Percentiles rank a stretch among this genome's conserved stretches.
Conservation (phyloP, 2,888 invertebrate genomes). For the Nymphalis c-album region DNA sequence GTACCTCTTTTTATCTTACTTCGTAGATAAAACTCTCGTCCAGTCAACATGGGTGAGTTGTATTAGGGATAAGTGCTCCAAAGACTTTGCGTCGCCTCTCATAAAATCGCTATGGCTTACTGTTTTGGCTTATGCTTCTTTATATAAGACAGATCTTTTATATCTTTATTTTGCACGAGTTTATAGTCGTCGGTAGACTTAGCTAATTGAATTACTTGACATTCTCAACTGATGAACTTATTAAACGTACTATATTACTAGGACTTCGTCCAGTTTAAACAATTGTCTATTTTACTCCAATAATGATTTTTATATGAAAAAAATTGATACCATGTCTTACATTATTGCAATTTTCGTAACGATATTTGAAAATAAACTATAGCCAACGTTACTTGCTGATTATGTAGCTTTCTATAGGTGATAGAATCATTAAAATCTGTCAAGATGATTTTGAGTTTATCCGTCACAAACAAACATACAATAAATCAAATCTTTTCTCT, state of each 20-base stretch:
- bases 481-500: too few relatives aligned
- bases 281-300: too few relatives aligned
- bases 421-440: too few relatives aligned
- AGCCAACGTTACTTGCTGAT: too few relatives aligned
- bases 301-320: too few relatives aligned
- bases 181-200: constrained; percentile 22
- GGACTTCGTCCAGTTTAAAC: too few relatives aligned
- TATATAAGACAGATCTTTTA: constrained; percentile 38
- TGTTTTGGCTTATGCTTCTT: constrained; percentile 44
- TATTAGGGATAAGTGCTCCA: constrained; percentile 55
- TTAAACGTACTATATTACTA: not conserved
- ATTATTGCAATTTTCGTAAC: too few relatives aligned
- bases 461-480: too few relatives aligned
- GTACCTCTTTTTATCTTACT: constrained; percentile 38
- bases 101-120: constrained; percentile 53
- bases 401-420: too few relatives aligned
- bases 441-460: too few relatives aligned
- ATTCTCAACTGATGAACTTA: not conserved
- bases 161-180: constrained; percentile 32
- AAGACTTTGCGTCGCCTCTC: constrained; percentile 49
- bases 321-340: too few relatives aligned
- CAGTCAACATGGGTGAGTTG: constrained; percentile 52
- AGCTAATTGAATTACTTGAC: constrained; percentile 24
- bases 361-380: too few relatives aligned
- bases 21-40: constrained; percentile 43